Evolutionary conservation across 2,797 vertebrate species (phyloP).

Genomic region (Eupleurogrammus muticus): DNA sequence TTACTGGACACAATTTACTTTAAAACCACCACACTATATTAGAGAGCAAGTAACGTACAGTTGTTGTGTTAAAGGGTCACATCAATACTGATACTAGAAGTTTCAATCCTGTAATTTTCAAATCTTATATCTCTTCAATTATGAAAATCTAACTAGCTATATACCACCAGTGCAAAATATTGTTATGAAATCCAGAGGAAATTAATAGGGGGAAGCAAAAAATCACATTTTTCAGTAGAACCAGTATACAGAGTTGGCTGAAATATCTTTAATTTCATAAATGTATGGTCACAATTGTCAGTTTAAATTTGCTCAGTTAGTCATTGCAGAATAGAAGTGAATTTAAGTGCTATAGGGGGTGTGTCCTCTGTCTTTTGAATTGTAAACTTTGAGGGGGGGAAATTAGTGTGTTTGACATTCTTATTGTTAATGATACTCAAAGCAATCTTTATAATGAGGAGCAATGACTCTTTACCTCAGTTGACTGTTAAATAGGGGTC

Average conservation of each 20-base stretch:
- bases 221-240: too few relatives aligned
- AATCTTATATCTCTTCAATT: too few relatives aligned
- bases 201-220: too few relatives aligned
- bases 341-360: neutral
- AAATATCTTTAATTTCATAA: neutral
- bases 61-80: neutral
- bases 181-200: neutral
- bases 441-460: constrained; percentile 43
- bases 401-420: neutral
- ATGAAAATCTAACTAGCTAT: neutral
- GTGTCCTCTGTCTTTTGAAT: neutral
- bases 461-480: constrained; percentile 27
- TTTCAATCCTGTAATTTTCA: neutral
- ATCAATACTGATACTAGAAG: neutral
- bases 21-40: neutral
- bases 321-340: neutral
- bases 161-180: neutral
- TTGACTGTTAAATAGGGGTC: constrained; percentile 14
- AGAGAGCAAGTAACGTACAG: too few relatives aligned
- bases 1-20: neutral
- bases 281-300: neutral
- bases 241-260: too few relatives aligned
- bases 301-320: neutral
- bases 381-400: constrained; percentile 2
- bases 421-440: constrained; percentile 9